Conservation (phyloP, 2,888 invertebrate genomes). For the Rotaria magnacalcarata region DNA sequence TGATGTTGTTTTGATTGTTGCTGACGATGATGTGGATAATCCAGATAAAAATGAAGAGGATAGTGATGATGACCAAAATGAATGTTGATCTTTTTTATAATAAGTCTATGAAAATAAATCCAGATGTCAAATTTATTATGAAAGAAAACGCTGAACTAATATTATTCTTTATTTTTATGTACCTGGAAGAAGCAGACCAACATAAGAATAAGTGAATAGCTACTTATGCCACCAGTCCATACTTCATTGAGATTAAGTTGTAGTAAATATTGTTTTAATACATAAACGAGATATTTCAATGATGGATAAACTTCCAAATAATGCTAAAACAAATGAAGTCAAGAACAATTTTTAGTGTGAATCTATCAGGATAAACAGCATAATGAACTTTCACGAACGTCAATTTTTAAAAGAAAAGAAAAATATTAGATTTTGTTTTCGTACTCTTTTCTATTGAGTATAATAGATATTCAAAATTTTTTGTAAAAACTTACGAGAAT, state of each 20-base stretch:
- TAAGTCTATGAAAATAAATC: not conserved
- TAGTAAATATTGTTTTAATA: constrained; percentile 93
- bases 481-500: constrained; percentile 61
- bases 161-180: constrained; percentile 38
- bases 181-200: constrained; percentile 90
- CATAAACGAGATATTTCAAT: constrained; percentile 86
- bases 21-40: not conserved
- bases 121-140: too few relatives aligned
- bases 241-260: constrained; percentile 98
- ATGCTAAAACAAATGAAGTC: constrained; percentile 59
- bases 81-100: constrained; percentile 13
- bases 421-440: too few relatives aligned
- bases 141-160: not conserved
- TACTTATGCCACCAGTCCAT: constrained; percentile 97
- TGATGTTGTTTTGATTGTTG: constrained; percentile 3
- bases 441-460: too few relatives aligned
- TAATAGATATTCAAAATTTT: too few relatives aligned
- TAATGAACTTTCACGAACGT: too few relatives aligned
- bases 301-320: constrained; percentile 82
- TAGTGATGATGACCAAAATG: constrained; percentile 25
- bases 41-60: not conserved
- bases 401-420: not conserved
- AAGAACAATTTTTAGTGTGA: constrained; percentile 42
- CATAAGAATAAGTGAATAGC: constrained; percentile 95
- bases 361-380: too few relatives aligned